Conservation (phyloP, 2,888 invertebrate genomes). For the Apomyelois bistriatella region DNA sequence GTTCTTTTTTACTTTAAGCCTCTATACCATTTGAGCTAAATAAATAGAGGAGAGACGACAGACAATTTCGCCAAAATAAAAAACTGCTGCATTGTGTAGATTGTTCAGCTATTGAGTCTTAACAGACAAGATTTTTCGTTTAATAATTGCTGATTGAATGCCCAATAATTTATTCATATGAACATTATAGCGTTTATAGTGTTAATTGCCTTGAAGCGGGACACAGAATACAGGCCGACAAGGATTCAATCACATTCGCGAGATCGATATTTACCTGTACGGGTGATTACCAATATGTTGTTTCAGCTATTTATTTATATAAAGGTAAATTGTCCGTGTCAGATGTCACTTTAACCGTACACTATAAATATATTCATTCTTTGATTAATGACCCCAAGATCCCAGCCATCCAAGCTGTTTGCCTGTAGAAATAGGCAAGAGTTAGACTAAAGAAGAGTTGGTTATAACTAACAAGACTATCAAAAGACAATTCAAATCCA, state of each 20-base stretch:
- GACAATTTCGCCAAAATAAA: slow-evolving; percentile 14
- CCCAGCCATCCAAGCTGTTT: no score
- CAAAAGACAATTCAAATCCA: no score
- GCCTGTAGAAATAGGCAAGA: no score
- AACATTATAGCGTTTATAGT: slow-evolving; percentile 5
- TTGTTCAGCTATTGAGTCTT: neutral
- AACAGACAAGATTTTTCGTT: neutral
- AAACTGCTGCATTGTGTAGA: neutral
- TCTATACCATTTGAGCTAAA: slow-evolving; percentile 31
- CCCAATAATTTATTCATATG: slow-evolving; percentile 10
- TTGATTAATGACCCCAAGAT: no score
- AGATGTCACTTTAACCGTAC: no score
- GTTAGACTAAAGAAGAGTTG: no score
- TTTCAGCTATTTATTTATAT: neutral
- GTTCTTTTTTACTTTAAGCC: slow-evolving; percentile 20
- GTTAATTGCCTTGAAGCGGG: slow-evolving; percentile 10
- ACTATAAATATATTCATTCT: no score
- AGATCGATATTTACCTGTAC: neutral
- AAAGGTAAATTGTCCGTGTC: neutral
- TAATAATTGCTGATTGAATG: neutral
- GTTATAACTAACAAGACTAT: no score
- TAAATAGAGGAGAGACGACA: slow-evolving; percentile 34
- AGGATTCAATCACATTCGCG: neutral
- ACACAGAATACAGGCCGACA: neutral
- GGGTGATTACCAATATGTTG: neutral